Evolutionary conservation across 2,888 invertebrate genomes (phyloP), one percentile per base, ranked within the genome.

Genomic region (Zootermopsis nevadensis): DNA sequence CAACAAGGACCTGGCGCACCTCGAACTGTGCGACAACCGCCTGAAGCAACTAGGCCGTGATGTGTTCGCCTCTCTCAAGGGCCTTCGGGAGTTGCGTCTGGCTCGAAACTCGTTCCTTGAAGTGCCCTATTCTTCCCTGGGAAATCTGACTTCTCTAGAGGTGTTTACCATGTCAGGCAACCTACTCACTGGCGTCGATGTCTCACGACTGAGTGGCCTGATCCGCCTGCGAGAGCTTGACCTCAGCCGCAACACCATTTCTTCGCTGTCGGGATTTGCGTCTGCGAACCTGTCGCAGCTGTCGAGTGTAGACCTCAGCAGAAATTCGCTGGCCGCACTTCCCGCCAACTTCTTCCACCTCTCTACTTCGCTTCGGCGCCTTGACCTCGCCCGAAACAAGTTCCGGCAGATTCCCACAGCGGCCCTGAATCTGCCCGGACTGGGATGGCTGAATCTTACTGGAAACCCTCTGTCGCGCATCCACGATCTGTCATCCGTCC

Each of bases 341-440:
- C 95, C 96, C 48, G 94, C 94, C 33, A 96, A 96, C 89, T 96
- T 97, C 89, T 94, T 97, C 86, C 93, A 94, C 86, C 93, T 94
- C 88, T 94, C 95, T 15, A 91, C 92, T 84, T 92, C 93, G 74
- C 89, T 96, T 77, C 93, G 94, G 85, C 93, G 94, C 86, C 93
- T 97, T 83, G 96, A 97, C 88, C 89, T 97, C 85, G 95, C 97
- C 0, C 92, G 91, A 84, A 97, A 97, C 90, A 92, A 94, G 81
- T 95, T 97, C 86, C 92, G 94, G 85, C 94, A 95, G 88, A 94
- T 97, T 86, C 96, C 97, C 0, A 93, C 93, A 81, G 92, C 94
- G 22, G 94, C 95, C 0, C 90, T 97, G 42, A 94, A 95, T 80
- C 90, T 96, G 72, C 94, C 95, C 0, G 93, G 93, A 6, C 89